phyloP scores from a whole-genome alignment of 2,113 vertebrate genomes.

The Scomber japonicus region DNA sequence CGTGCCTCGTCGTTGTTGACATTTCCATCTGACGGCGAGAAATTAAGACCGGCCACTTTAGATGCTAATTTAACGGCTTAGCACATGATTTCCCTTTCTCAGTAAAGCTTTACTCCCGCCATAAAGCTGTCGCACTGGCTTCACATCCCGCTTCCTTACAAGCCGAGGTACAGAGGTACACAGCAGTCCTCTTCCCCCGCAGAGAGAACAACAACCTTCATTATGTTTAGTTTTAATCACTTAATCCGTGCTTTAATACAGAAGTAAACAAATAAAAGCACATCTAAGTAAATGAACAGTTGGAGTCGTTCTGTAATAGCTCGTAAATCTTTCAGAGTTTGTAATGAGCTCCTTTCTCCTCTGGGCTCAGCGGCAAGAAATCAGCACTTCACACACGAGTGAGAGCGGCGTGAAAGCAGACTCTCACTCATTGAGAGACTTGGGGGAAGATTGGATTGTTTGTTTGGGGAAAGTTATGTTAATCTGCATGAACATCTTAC shows the following conservation, averaged over 20 bases:
- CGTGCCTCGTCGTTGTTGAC: slow-evolving; percentile 55
- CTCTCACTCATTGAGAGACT: slow-evolving; percentile 56
- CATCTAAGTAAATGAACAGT: slow-evolving; percentile 76
- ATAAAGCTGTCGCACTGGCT: slow-evolving; percentile 64
- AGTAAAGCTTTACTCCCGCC: slow-evolving; percentile 58
- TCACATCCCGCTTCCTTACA: slow-evolving; percentile 39
- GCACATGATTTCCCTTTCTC: slow-evolving; percentile 61
- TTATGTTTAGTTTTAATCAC: slow-evolving; percentile 79
- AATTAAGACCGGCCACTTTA: slow-evolving; percentile 65
- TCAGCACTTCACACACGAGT: slow-evolving; percentile 63
- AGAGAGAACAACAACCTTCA: slow-evolving; percentile 64
- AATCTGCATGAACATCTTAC: slow-evolving; percentile 57
- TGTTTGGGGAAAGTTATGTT: slow-evolving; percentile 61
- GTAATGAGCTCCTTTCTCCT: slow-evolving; percentile 79
- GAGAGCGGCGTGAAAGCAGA: slow-evolving; percentile 43
- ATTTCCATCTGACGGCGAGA: slow-evolving; percentile 63
- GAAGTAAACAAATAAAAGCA: slow-evolving; percentile 79
- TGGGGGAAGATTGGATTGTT: slow-evolving; percentile 47
- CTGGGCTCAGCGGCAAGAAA: slow-evolving; percentile 66
- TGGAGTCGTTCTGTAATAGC: slow-evolving; percentile 74
- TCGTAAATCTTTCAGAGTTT: slow-evolving; percentile 79
- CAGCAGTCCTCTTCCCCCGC: slow-evolving; percentile 37
- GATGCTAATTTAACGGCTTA: slow-evolving; percentile 77
- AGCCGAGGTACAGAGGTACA: slow-evolving; percentile 44
- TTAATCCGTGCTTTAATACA: slow-evolving; percentile 75